phyloP scores from a whole-genome alignment of 2,113 vertebrate genomes.

The Ailurus styani region DNA sequence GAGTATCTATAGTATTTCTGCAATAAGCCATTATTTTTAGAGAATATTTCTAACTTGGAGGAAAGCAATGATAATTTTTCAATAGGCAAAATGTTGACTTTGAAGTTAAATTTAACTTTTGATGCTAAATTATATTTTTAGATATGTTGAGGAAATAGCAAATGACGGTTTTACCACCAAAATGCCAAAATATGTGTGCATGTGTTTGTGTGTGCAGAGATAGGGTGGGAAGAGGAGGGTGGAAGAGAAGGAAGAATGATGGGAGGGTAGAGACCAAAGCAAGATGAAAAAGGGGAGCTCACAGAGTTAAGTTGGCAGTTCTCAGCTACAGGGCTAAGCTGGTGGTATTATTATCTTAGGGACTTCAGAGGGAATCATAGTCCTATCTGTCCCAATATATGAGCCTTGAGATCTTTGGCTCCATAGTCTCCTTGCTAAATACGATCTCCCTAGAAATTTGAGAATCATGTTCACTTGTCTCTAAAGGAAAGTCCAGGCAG shows the following conservation, averaged over 20 bases:
- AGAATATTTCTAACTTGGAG: constrained; percentile 20
- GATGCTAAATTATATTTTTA: not conserved
- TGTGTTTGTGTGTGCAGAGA: not conserved
- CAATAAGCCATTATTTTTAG: constrained; percentile 48
- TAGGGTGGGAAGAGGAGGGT: rapidly evolving
- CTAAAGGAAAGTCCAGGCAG: not conserved
- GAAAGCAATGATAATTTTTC: not conserved
- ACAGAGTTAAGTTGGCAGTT: not conserved
- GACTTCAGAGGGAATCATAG: not conserved
- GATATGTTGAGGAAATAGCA: not conserved
- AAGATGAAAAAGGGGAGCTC: not conserved
- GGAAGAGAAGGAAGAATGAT: not conserved
- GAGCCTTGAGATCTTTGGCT: not conserved
- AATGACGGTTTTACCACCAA: not conserved
- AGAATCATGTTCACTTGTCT: not conserved
- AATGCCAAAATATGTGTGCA: not conserved
- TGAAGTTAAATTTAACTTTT: not conserved
- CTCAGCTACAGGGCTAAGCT: not conserved
- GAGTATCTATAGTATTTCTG: constrained; percentile 36
- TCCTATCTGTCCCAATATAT: not conserved
- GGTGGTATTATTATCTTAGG: not conserved
- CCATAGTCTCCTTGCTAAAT: not conserved
- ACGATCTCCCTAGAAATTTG: not conserved
- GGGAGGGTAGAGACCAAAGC: rapidly evolving
- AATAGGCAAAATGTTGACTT: not conserved